Evolutionary conservation across 1,140 invertebrate genomes (phyloP), one percentile per base, ranked within the genome.

Genomic region (Euwallacea fornicatus): DNA sequence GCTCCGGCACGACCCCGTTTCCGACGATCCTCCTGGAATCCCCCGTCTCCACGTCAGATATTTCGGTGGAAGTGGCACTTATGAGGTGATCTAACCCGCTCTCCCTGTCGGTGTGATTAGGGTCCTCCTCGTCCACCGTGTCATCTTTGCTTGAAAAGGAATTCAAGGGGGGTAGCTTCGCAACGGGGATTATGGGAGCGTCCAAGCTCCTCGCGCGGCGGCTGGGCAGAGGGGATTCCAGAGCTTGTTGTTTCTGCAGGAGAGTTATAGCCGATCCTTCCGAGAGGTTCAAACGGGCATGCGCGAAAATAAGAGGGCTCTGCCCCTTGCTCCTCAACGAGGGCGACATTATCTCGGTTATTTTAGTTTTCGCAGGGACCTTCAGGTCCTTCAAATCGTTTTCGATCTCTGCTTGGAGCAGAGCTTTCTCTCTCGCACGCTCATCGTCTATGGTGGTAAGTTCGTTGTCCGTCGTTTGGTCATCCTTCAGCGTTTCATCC

Each of bases 141-240:
- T 94, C 92, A 81, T 94, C 93, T 81, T 93, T 93, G 66, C 91
- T 93, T 0, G 92, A 93, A 82, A 94, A 93, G 0, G 92, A 90
- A 81, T 93, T 93, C 76, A 91, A 88, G n/a, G 90, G 89, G 33
- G 92, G 92, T 64, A 93, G 81, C 76, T 87, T 85, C 80, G 91
- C 89, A 16, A 94, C 78, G 13, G 91, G 88, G 76, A 93, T 92
- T 54, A 94, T 89, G 8, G 91, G 90, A 13, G 91, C 90, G 78
- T 94, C 93, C 72, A 94, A 83, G 68, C 92, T 93, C 80, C 93
- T 93, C 0, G 92, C 89, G 76, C 92, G 84, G 71, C 92, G 84
- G 70, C 91, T 88, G 15, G 89, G 82, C 9, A 88, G 88, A 15
- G 91, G 91, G 6, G 91, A 93, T 71, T 90, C 89, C 0, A 86